phyloP scores from a whole-genome alignment of 2,888 invertebrate genomes.

The Heteropelma amictum region DNA sequence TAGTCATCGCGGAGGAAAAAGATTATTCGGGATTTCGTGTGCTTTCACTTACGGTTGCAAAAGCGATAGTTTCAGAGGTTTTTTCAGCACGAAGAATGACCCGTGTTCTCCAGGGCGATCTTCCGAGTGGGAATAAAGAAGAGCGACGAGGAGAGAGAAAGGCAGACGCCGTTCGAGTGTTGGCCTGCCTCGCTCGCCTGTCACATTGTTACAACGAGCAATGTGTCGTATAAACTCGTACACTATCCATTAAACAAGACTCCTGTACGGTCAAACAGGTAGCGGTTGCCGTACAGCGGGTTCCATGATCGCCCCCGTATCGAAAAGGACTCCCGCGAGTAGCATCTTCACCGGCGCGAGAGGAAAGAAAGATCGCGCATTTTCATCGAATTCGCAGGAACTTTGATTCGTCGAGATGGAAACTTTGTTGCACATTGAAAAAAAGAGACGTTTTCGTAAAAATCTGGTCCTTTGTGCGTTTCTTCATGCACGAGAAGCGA shows the following conservation, averaged over 20 bases:
- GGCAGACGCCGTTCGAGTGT: slow-evolving; percentile 39
- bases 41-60: neutral
- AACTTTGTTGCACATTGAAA: too few relatives aligned
- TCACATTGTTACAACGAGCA: slow-evolving; percentile 50
- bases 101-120: slow-evolving; percentile 60
- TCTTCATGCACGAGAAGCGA: slow-evolving; percentile 26
- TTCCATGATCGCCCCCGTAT: neutral
- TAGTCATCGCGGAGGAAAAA: too few relatives aligned
- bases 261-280: slow-evolving; percentile 15
- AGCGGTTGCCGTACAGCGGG: slow-evolving; percentile 23
- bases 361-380: slow-evolving; percentile 18
- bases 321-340: slow-evolving; percentile 26
- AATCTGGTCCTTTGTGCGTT: neutral
- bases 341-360: slow-evolving; percentile 13
- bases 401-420: neutral
- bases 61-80: neutral
- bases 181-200: slow-evolving; percentile 38
- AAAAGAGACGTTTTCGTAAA: neutral
- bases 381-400: neutral
- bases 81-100: slow-evolving; percentile 27
- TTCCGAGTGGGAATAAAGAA: slow-evolving; percentile 55
- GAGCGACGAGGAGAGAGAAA: slow-evolving; percentile 15
- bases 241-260: slow-evolving; percentile 7
- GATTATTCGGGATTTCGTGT: neutral
- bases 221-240: slow-evolving; percentile 24